Evolutionary conservation across 2,113 vertebrate genomes (phyloP), one percentile per base, ranked within the genome.

Genomic region (Cyphomyrus plagiostoma): DNA sequence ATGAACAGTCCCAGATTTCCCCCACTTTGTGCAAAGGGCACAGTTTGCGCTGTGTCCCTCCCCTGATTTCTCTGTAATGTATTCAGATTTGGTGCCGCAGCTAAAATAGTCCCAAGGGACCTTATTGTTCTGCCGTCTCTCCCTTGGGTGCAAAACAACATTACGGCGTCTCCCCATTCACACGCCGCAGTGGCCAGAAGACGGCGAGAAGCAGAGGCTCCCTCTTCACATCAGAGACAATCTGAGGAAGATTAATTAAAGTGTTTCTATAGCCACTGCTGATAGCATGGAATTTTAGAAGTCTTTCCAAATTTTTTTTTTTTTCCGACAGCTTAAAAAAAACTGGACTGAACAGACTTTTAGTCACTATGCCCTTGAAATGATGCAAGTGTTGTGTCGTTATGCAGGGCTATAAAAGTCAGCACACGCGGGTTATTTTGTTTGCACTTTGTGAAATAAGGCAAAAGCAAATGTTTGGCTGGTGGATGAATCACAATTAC

Each of bases 61-160:
- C 91, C 89, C 88, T 9, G 46, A 94, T 86, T 94, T 94, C 93
- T 94, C 92, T 93, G 95, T 95, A 95, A 95, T 95, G 93, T 93
- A 95, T 96, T 96, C 94, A 94, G 95, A 95, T 96, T 95, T 94
- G 94, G 94, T 95, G 94, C 95, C 93, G 94, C 94, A 94, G 95
- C 94, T 95, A 93, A 95, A 96, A 95, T 94, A 92, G 92, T 94
- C 96, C 95, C 94, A 90, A 93, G 95, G 95, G 94, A 92, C 94
- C 91, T 92, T 92, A 95, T 95, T 96, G 95, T 96, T 93, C 94
- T 95, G 92, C 90, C 89, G 91, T 90, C 90, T 92, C 94, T 96
- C 95, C 95, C 95, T 92, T 92, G 95, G 94, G 95, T 92, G 94
- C 92, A 90, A 92, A 93, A 93, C 94, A 94, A 93, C 94, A 93